Conservation (phyloP, 23 tunicate species). For the Corella eumyota region DNA sequence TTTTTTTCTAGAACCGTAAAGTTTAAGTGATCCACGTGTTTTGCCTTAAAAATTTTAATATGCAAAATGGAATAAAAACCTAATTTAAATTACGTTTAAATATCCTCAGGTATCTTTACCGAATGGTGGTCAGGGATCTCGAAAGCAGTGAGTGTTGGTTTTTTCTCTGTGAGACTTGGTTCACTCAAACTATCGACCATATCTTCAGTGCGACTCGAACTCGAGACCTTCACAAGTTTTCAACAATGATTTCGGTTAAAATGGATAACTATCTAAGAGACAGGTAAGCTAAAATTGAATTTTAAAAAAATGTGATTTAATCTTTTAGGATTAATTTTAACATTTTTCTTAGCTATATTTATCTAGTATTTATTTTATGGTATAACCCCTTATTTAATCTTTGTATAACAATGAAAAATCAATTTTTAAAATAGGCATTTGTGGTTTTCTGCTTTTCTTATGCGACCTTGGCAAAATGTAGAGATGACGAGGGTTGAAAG, state of each 20-base stretch:
- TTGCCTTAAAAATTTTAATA: background rate
- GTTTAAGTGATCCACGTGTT: background rate
- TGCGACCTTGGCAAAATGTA: constrained; percentile 36
- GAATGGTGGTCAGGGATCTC: constrained; percentile 20
- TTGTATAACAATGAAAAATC: too few relatives aligned
- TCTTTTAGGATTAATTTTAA: too few relatives aligned
- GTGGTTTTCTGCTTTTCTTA: constrained; percentile 36
- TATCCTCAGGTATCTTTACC: constrained; percentile 24
- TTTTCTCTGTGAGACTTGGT: constrained; percentile 25
- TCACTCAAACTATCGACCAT: constrained; percentile 7
- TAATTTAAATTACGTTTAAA: too few relatives aligned
- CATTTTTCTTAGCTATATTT: too few relatives aligned
- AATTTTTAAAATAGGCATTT: constrained; percentile 30
- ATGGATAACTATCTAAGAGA: constrained; percentile 21
- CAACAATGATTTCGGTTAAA: constrained; percentile 14
- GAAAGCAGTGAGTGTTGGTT: constrained; percentile 33
- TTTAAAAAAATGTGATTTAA: too few relatives aligned
- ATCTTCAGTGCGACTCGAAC: constrained; percentile 15
- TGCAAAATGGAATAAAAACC: background rate
- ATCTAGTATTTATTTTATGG: too few relatives aligned
- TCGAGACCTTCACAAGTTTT: constrained; percentile 23
- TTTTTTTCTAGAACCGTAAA: background rate
- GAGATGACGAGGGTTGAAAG: constrained; percentile 33
- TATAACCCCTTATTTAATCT: too few relatives aligned
- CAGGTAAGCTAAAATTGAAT: too few relatives aligned